Evolutionary conservation across 2,113 vertebrate genomes (phyloP), one percentile per base, ranked within the genome.

Genomic region (Gymnorhina tibicen): DNA sequence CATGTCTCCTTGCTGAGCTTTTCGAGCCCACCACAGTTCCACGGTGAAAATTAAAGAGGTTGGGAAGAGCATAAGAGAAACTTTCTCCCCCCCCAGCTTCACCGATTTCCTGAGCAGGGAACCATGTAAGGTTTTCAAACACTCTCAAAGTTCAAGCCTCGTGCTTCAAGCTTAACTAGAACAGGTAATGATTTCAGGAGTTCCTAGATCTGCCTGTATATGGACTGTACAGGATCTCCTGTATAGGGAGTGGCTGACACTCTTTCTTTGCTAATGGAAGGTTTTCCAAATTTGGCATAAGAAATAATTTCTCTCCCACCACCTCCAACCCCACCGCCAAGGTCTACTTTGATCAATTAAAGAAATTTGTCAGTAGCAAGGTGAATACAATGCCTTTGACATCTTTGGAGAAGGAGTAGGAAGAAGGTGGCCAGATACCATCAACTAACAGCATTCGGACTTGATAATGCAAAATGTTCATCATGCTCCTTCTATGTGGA

Each of bases 41-140:
- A 87, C 98, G 44, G 37, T 83, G 16, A 98, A 98, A 49, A 98
- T 98, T 20, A 97, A 87, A 9, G 53, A 59, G 10, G 97, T 95
- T 68, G 82, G 92, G 27, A 97, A 98, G n/a, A 58, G 69, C 19
- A 97, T 97, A 2, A 97, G 96, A 22, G 64, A 97, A 9, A 85
- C 95, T 1, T 50, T 97, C 2, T 56, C n/a, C 23, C 33, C 28
- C 17, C 87, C 52, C 97, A 98, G 72, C 97, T 99, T 94, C 94
- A 96, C 32, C 98, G 97, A 79, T 98, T 94, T 97, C 98, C 88
- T 91, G 97, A 96, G 94, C 98, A 87, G 82, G 83, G n/a, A 60
- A 50, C 9, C 12, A 3, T 37, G 18, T 26, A 28, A 77, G 17
- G 4, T 37, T 91, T 81, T 28, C 64, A 46, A 20, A 55, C 3